These are phyloP conservation scores for Drosophila ficusphila DNA, from an alignment of 1,140 invertebrate species.

Conservation along the genomic window DNA sequence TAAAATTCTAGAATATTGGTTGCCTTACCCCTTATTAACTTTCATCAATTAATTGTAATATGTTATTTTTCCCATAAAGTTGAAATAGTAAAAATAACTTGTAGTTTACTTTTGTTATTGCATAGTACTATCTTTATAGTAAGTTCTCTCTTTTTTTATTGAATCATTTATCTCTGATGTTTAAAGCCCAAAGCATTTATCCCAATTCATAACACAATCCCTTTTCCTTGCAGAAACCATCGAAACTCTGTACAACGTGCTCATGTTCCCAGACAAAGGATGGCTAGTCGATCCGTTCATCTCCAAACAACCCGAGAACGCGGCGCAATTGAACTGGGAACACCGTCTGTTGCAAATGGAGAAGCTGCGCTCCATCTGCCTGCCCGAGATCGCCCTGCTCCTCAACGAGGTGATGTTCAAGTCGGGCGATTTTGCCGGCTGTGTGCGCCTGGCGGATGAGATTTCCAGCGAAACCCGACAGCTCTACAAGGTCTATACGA, in stretches of 20 bases:
- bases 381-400: constrained; percentile 93
- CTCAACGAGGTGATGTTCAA: constrained; percentile 91
- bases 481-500: constrained; percentile 92
- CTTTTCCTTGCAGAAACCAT: constrained; percentile 87
- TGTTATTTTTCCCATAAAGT: no score
- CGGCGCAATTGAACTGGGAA: constrained; percentile 60
- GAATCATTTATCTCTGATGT: no score
- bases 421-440: constrained; percentile 90
- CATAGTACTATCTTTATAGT: no score
- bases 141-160: no score
- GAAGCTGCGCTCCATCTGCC: constrained; percentile 90
- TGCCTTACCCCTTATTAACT: no score
- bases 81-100: no score
- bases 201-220: neutral
- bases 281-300: constrained; percentile 92
- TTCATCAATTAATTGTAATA: no score
- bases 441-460: constrained; percentile 91
- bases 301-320: constrained; percentile 59
- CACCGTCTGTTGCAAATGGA: constrained; percentile 87
- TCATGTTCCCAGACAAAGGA: constrained; percentile 94
- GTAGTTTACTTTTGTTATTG: no score
- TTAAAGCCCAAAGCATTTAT: no score
- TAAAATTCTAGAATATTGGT: no score
- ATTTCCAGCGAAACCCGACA: constrained; percentile 91
- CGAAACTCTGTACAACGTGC: constrained; percentile 93